Percentiles rank a stretch among this genome's conserved stretches.
These are phyloP conservation scores for Anhinga anhinga DNA, from an alignment of 2,113 vertebrate genomes.

Conservation along the genomic window DNA sequence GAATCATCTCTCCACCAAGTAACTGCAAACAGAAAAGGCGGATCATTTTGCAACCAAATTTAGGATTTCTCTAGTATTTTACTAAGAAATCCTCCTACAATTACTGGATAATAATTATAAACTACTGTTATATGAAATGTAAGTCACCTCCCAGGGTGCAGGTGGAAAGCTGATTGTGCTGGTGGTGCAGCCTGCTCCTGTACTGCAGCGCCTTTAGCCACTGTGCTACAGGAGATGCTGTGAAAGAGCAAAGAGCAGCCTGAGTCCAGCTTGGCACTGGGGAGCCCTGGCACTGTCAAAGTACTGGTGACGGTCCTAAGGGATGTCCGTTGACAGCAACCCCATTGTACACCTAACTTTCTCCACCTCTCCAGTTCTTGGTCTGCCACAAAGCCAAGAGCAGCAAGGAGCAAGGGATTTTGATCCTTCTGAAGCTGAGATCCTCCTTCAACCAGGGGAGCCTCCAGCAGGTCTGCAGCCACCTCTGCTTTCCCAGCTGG, in stretches of 20 bases:
- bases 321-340: not conserved
- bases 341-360: not conserved
- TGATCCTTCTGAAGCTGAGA: not conserved
- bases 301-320: too few relatives aligned
- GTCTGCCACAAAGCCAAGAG: not conserved
- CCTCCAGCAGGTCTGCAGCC: not conserved
- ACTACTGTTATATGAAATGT: not conserved
- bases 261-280: not conserved
- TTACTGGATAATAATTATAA: not conserved
- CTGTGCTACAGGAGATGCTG: rapidly evolving
- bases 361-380: not conserved
- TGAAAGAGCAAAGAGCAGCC: not conserved
- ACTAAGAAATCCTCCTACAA: not conserved
- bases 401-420: not conserved
- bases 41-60: not conserved
- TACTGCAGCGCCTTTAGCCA: not conserved
- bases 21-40: not conserved
- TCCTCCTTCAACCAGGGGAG: not conserved
- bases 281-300: not conserved
- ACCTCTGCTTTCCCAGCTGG: not conserved
- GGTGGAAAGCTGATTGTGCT: not conserved
- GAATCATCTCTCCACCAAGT: not conserved
- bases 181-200: not conserved
- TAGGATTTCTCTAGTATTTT: not conserved
- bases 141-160: not conserved